These are phyloP conservation scores for Platyscapa corneri DNA, from an alignment of 1,140 invertebrate species.

Conservation along the genomic window DNA sequence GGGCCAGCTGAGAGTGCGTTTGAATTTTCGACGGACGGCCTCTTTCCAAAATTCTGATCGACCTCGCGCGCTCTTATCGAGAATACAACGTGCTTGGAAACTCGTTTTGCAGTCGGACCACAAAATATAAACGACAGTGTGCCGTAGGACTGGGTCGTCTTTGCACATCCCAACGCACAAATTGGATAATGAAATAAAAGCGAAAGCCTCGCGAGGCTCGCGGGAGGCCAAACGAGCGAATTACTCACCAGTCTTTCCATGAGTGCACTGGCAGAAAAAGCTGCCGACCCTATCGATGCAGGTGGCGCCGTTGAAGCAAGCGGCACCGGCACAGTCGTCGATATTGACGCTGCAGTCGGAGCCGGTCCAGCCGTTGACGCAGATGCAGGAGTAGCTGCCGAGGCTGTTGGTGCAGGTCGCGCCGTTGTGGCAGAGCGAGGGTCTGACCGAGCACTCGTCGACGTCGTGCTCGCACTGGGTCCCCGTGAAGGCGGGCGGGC, in stretches of 20 bases:
- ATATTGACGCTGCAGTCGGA: conserved; percentile 93
- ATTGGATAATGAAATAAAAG: too few species aligned
- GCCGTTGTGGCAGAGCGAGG: conserved; percentile 93
- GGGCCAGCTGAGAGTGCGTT: too few species aligned
- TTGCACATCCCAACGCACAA: too few species aligned
- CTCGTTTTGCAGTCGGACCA: too few species aligned
- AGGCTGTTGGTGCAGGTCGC: conserved; percentile 94
- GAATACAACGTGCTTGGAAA: too few species aligned
- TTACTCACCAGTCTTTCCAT: conserved; percentile 92
- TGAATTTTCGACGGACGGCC: too few species aligned
- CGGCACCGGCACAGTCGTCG: conserved; percentile 92
- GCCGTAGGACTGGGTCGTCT: too few species aligned
- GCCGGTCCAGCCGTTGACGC: conserved; percentile 96
- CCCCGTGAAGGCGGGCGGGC: conserved; percentile 90
- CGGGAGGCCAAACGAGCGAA: too few species aligned
- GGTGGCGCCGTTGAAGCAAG: conserved; percentile 97
- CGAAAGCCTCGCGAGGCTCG: too few species aligned
- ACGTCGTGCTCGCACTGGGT: conserved; percentile 87
- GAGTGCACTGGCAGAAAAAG: conserved; percentile 95
- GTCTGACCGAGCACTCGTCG: conserved; percentile 86
- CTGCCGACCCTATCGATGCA: conserved; percentile 96
- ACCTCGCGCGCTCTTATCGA: too few species aligned
- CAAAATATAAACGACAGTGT: too few species aligned
- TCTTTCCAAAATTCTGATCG: too few species aligned
- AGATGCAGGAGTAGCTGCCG: conserved; percentile 95